Percentiles rank a stretch among this genome's conserved stretches.
These are phyloP conservation scores for Odontophorus gujanensis DNA, from an alignment of 2,113 vertebrate species.

Conservation along the genomic window DNA sequence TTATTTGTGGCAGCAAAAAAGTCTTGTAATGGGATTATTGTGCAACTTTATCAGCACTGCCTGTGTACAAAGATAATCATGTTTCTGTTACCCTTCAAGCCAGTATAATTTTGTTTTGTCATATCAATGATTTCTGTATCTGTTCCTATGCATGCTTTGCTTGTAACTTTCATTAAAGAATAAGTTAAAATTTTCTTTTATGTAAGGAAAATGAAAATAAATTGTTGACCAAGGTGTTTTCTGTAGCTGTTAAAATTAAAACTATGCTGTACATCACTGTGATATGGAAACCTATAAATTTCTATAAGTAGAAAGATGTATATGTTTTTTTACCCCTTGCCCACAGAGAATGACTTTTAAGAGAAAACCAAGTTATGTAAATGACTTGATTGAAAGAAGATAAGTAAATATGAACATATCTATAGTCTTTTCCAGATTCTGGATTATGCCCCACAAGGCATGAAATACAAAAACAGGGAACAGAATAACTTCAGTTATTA, in stretches of 20 bases:
- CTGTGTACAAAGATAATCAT: neutral
- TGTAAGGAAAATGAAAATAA: neutral
- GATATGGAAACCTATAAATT: neutral
- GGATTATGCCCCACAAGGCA: neutral
- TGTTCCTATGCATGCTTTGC: fast-evolving
- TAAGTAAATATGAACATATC: neutral
- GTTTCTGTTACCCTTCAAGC: neutral
- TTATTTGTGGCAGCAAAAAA: neutral
- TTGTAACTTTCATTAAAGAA: neutral
- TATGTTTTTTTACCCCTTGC: fast-evolving
- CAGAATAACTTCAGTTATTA: neutral
- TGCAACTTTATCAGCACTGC: neutral
- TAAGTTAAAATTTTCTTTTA: neutral
- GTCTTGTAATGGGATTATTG: neutral
- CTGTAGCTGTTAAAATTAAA: neutral
- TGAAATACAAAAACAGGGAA: neutral
- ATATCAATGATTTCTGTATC: neutral
- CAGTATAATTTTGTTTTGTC: neutral
- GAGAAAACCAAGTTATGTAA: neutral
- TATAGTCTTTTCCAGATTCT: neutral
- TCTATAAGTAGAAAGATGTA: neutral
- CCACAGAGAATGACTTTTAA: neutral
- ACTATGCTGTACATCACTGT: neutral
- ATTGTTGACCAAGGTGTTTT: neutral
- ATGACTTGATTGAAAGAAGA: neutral